Evolutionary conservation across 1,140 invertebrate species (phyloP), one percentile per base, ranked within the genome.

Genomic region (Macrostomum lignano): DNA sequence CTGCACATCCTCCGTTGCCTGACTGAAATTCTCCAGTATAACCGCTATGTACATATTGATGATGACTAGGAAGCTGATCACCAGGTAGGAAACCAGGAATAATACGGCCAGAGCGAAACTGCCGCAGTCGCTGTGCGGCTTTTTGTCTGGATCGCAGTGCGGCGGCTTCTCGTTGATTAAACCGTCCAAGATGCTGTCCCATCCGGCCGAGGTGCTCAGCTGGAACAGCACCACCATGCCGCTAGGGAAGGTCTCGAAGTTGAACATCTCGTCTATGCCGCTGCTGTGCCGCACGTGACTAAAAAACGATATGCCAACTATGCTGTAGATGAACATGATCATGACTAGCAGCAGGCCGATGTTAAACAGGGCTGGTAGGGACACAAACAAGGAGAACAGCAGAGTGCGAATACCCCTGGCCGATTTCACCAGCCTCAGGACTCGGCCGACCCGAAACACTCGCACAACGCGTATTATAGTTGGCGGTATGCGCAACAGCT

Each of bases 31-130:
- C 61, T 94, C 84, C 56, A 94, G 68, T 58, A 94, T 93, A 51
- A 91, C 81, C 47, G 82, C 82, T 58, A 91, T 93, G 67, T 91
- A 91, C 84, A 91, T 91, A 69, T 91, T 91, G 54, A 91, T 84
- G 40, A 93, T 78, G 49, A 94, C 91, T 44, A 94, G 67, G 62
- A 91, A 94, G 52, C 75, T 84, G 52, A 94, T 88, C 45, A 93
- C 77, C 51, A 94, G 67, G 57, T 93, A 94, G 47, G 76, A 75
- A 33, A 91, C 69, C 39, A 94, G 64, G 62, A 76, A 94, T 24
- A 77, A 70, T 48, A 91, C 86, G 40, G 78, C 86, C 47, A 86
- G 74, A 29, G 72, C 74, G 37, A 74, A 73, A 36, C 70, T 77
- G 38, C 79, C 79, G 58, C 86, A 94, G n/a, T n/a, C n/a, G n/a